Percentiles rank a stretch among this genome's conserved stretches.
Evolutionary conservation across 2,888 invertebrate genomes (phyloP).

Genomic region (Augochlorella aurata): DNA sequence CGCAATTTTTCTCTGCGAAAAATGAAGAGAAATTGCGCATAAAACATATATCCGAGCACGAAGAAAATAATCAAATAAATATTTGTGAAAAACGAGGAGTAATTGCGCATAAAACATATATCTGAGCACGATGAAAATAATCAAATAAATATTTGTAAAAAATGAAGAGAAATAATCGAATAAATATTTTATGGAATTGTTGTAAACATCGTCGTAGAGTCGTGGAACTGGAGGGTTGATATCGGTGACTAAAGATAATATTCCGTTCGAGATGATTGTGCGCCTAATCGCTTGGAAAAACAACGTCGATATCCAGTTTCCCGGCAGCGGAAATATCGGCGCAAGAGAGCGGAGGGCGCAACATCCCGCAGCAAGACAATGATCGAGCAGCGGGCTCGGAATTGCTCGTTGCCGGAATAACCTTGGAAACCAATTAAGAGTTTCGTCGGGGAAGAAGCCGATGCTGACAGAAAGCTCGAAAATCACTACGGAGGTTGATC

Average conservation of each 20-base stretch:
- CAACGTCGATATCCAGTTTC: neutral
- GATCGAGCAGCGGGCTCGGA: constrained; percentile 38
- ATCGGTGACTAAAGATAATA: neutral
- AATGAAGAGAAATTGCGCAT: too few relatives aligned
- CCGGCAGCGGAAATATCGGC: neutral
- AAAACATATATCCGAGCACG: too few relatives aligned
- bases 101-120: too few relatives aligned
- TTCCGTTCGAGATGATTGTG: neutral
- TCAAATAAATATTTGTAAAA: too few relatives aligned
- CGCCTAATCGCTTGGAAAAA: neutral
- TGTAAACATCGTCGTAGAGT: too few relatives aligned
- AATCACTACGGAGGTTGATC: constrained; percentile 31
- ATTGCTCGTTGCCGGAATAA: constrained; percentile 40
- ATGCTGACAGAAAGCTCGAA: constrained; percentile 23
- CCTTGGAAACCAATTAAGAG: constrained; percentile 62
- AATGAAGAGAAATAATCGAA: too few relatives aligned
- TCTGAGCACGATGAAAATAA: too few relatives aligned
- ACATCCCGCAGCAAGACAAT: constrained; percentile 21
- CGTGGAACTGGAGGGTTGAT: too few relatives aligned
- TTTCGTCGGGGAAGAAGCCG: constrained; percentile 36
- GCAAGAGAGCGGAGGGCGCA: neutral
- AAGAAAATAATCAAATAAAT: too few relatives aligned
- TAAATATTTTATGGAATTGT: too few relatives aligned
- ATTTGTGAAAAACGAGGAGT: too few relatives aligned
- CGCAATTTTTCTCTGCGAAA: too few relatives aligned